Evolutionary conservation across 2,797 vertebrate genomes (phyloP), one percentile per base, ranked within the genome.

Genomic region (Esox masquinongy): DNA sequence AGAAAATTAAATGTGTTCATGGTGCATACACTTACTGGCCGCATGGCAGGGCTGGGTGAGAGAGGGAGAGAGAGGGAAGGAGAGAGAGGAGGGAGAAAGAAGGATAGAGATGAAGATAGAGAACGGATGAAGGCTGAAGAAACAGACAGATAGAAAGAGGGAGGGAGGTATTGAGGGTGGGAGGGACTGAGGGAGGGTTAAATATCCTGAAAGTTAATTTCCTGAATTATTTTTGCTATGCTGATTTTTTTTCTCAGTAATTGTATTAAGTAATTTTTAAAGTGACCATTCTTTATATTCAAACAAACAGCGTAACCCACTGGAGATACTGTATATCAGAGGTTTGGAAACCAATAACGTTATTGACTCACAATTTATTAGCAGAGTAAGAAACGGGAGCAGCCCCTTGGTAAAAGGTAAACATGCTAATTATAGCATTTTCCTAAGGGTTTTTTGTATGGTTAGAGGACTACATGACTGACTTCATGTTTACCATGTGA

Each of bases 1-100:
- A 95, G 96, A 96, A 96, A 97, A 97, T 97, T 95, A 97, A 98
- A 97, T 93, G 95, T 94, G 95, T 96, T 96, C 95, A 96, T 97
- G 96, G 94, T 93, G 95, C 94, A 95, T 96, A 95, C 95, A 94
- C 94, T 96, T 96, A 96, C 84, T 95, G 92, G 93, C 93, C 79
- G 72, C 26, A 51, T 63, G 79, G 75, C 51, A 74, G 22, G 70
- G 53, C 73, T 66, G 69, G 26, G 68, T 74, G 72, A 74, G 39
- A 67, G 61, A 47, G 49, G 70, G 75, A 56, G 2, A 4, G 66
- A 11, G 34, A 43, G 8, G 8, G 67, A 22, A 5, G 8, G n/a
- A 76, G 70, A 66, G 70, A 76, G 73, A 34, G 70, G 56, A 16
- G 64, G 17, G 68, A 43, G 68, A 49, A 1, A 22, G 39, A 24